phyloP scores from a whole-genome alignment of 2,113 vertebrate species.

The Leucoraja erinaceus region DNA sequence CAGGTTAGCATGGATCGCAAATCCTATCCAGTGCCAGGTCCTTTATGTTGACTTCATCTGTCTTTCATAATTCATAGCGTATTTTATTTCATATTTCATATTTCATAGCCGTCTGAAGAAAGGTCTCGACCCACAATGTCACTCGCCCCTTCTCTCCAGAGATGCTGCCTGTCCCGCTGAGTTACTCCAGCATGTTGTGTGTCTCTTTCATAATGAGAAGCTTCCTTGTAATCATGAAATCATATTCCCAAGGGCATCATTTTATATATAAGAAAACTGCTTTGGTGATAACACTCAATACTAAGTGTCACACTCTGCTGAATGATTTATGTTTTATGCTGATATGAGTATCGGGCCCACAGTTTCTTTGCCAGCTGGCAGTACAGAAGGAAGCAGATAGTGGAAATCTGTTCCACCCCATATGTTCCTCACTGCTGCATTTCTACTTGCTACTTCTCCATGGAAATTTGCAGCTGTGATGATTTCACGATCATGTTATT shows the following conservation, averaged over 20 bases:
- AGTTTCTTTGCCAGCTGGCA: neutral
- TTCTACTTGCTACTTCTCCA: neutral
- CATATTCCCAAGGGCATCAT: neutral
- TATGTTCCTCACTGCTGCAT: neutral
- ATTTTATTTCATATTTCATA: too few species aligned
- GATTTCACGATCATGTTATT: neutral
- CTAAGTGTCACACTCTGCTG: neutral
- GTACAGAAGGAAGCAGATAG: neutral
- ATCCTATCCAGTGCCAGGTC: neutral
- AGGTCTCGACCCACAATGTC: too few species aligned
- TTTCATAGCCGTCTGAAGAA: too few species aligned
- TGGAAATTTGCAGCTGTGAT: neutral
- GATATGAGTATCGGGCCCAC: neutral
- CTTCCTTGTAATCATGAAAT: neutral
- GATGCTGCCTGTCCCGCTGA: too few species aligned
- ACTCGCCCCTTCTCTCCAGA: too few species aligned
- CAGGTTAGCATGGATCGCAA: neutral
- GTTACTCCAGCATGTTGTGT: neutral
- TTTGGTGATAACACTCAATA: neutral
- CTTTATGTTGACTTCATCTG: neutral
- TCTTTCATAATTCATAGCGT: neutral
- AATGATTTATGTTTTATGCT: neutral
- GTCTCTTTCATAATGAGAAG: neutral
- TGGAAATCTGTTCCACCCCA: neutral
- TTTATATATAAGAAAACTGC: neutral